Percentiles rank a stretch among this genome's conserved stretches.
These are phyloP conservation scores for Characodon lateralis DNA, from an alignment of 2,797 vertebrate genomes.

Conservation along the genomic window DNA sequence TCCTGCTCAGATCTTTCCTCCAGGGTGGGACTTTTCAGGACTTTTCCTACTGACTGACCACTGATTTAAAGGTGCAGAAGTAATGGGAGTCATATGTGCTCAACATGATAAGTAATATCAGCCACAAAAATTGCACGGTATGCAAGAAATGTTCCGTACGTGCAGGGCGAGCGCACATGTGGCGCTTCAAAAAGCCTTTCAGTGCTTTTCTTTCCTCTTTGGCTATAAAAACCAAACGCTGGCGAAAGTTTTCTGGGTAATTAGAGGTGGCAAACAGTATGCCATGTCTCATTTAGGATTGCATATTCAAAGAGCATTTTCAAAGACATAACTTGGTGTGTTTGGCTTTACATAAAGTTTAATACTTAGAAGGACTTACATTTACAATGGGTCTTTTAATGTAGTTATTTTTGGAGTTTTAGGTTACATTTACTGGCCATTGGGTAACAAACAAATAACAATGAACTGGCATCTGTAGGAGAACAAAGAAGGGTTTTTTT, in stretches of 20 bases:
- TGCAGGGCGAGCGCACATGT: slow-evolving; percentile 26
- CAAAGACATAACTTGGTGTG: not conserved
- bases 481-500: not conserved
- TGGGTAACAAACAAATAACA: no score
- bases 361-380: not conserved
- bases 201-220: slow-evolving; percentile 44
- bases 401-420: not conserved
- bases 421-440: not conserved
- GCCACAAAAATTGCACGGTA: slow-evolving; percentile 44
- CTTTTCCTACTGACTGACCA: slow-evolving; percentile 43
- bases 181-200: slow-evolving; percentile 36
- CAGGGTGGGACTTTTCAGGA: slow-evolving; percentile 49
- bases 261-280: slow-evolving; percentile 37
- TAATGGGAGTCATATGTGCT: slow-evolving; percentile 58
- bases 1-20: slow-evolving; percentile 51
- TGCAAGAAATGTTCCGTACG: slow-evolving; percentile 47
- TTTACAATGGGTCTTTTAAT: not conserved
- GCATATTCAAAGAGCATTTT: slow-evolving; percentile 17
- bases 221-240: slow-evolving; percentile 41
- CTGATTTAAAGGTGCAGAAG: slow-evolving; percentile 17
- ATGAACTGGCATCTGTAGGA: not conserved
- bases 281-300: slow-evolving; percentile 51
- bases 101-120: slow-evolving; percentile 57
- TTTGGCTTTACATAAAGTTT: not conserved
- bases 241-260: slow-evolving; percentile 38